These are phyloP conservation scores for Catonia carolina DNA, from an alignment of 2,888 invertebrate genomes.

Conservation along the genomic window DNA sequence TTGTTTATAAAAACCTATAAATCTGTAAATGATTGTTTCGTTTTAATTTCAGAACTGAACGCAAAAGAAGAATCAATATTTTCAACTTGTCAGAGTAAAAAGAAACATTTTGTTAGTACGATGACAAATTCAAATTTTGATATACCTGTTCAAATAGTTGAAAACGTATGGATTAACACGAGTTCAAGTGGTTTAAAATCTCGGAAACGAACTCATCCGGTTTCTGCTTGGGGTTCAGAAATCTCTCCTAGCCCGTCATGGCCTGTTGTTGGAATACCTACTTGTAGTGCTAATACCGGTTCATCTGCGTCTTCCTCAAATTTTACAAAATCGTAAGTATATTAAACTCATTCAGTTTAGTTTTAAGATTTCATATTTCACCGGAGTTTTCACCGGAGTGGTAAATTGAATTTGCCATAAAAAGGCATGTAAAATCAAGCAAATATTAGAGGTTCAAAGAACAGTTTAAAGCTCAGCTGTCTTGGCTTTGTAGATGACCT, in stretches of 20 bases:
- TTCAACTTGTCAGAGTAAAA: background rate
- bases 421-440: too few species aligned
- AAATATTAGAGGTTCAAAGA: too few species aligned
- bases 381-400: too few species aligned
- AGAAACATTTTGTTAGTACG: background rate
- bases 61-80: background rate
- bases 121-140: background rate
- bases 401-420: too few species aligned
- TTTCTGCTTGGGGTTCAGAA: background rate
- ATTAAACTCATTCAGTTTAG: too few species aligned
- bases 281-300: background rate
- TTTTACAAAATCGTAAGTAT: too few species aligned
- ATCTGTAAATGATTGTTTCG: background rate
- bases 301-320: too few species aligned
- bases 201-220: background rate
- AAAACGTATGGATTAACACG: conserved; percentile 11
- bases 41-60: conserved; percentile 6
- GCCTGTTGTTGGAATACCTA: background rate
- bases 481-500: too few species aligned
- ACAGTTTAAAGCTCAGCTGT: too few species aligned
- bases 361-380: too few species aligned
- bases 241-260: background rate
- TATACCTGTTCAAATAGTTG: conserved; percentile 7
- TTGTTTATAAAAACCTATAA: too few species aligned
- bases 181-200: conserved; percentile 4